These are phyloP conservation scores for Ceratosolen solmsi DNA, from an alignment of 1,140 invertebrate genomes.

Conservation along the genomic window DNA sequence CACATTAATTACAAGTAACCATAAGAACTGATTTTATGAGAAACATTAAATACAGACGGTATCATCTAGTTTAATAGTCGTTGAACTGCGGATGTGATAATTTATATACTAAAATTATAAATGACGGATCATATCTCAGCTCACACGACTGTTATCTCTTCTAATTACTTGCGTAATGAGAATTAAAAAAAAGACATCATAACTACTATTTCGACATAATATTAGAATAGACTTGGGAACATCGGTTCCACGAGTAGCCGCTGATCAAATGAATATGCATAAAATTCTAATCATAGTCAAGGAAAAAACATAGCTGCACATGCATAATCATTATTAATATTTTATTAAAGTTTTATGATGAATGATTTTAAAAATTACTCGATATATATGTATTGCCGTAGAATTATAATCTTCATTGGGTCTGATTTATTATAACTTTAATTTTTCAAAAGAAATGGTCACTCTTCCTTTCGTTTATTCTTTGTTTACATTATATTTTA, in stretches of 20 bases:
- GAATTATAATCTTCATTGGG: too few relatives aligned
- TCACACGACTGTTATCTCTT: not conserved
- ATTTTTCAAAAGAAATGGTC: not conserved
- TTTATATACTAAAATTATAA: too few relatives aligned
- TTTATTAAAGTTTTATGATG: too few relatives aligned
- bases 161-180: not conserved
- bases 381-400: too few relatives aligned
- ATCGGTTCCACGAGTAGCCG: not conserved
- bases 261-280: not conserved
- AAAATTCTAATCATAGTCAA: not conserved
- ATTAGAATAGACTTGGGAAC: not conserved
- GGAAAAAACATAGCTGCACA: not conserved
- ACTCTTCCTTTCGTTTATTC: not conserved
- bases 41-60: not conserved
- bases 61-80: not conserved
- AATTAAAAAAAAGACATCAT: not conserved
- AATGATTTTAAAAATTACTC: too few relatives aligned
- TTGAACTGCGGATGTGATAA: too few relatives aligned
- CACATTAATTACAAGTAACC: not conserved
- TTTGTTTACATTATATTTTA: not conserved
- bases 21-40: conserved; percentile 3
- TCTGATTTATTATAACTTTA: too few relatives aligned
- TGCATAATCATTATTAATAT: too few relatives aligned
- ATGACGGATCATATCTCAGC: not conserved
- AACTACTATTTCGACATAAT: too few relatives aligned